A percentile compares a stretch with the other conserved stretches of the same genome.
phyloP scores from a whole-genome alignment of 2,797 vertebrate genomes.

The Vespertilio murinus region DNA sequence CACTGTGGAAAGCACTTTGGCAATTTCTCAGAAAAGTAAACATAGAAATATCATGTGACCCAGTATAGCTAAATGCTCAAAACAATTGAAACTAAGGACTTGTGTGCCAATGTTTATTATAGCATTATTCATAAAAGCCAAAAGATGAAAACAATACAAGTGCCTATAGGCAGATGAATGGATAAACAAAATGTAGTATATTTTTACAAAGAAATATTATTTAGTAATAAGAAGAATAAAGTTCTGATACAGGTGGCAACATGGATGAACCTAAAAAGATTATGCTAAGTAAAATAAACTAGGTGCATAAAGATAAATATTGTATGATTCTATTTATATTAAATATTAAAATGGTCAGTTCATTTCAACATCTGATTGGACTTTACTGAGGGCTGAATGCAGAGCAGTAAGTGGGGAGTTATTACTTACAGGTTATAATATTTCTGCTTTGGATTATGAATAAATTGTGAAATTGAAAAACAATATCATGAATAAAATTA shows the following conservation, averaged over 20 bases:
- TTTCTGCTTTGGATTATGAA: not conserved
- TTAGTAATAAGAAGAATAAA: not conserved
- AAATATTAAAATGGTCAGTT: not conserved
- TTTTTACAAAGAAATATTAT: not conserved
- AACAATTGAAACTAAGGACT: not conserved
- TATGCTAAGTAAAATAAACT: not conserved
- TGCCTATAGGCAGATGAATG: not conserved
- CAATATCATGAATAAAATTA: not conserved
- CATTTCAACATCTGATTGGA: not conserved
- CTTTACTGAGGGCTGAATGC: not conserved
- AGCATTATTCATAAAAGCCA: not conserved
- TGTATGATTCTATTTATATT: not conserved
- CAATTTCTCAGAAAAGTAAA: not conserved
- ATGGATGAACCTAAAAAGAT: not conserved
- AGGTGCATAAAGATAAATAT: not conserved
- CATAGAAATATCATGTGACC: not conserved
- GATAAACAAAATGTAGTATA: not conserved
- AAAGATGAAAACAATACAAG: not conserved
- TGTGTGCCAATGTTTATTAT: not conserved
- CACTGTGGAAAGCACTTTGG: not conserved
- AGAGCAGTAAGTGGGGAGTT: rapidly evolving
- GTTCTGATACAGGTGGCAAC: not conserved
- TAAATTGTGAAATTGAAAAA: not conserved
- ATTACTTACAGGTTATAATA: not conserved
- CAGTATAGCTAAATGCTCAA: not conserved